A percentile compares a stretch with the other conserved stretches of the same genome.
phyloP scores from a whole-genome alignment of 2,113 vertebrate genomes.

The Sceloporus undulatus region DNA sequence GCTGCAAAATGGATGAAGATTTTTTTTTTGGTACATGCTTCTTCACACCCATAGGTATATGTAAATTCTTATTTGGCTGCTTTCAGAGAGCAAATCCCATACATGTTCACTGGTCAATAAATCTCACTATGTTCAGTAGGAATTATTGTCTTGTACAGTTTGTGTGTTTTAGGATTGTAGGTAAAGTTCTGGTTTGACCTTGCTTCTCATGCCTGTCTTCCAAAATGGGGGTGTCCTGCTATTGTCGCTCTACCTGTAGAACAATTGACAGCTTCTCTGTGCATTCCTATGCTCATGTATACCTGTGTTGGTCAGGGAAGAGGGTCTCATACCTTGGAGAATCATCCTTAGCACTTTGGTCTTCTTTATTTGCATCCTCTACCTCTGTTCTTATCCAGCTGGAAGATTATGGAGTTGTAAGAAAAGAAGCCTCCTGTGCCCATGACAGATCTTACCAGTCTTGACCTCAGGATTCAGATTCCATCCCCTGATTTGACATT shows the following conservation, averaged over 20 bases:
- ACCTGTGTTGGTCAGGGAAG: constrained; percentile 21
- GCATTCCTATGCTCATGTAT: not conserved
- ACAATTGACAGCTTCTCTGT: not conserved
- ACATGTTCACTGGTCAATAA: not conserved
- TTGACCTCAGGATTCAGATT: not conserved
- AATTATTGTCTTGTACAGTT: not conserved
- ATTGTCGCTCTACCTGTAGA: not conserved
- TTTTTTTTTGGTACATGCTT: constrained; percentile 15
- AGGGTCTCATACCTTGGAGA: constrained; percentile 16
- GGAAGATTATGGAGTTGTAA: not conserved
- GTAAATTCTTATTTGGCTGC: not conserved
- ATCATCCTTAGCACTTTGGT: not conserved
- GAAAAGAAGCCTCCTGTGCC: not conserved
- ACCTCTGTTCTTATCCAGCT: constrained; percentile 34
- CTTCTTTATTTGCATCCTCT: not conserved
- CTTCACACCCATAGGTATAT: constrained; percentile 31
- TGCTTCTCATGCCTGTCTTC: not conserved
- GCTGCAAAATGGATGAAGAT: constrained; percentile 41
- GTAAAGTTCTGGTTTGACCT: not conserved
- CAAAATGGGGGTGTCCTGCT: not conserved
- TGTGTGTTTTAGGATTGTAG: not conserved
- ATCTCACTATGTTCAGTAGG: not conserved
- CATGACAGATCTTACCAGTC: not conserved
- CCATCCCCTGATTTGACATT: not conserved
- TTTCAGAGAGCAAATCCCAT: not conserved